Base-by-base conservation (phyloP, 1,140 invertebrate species). In the Hycleus phaleratus region DNA sequence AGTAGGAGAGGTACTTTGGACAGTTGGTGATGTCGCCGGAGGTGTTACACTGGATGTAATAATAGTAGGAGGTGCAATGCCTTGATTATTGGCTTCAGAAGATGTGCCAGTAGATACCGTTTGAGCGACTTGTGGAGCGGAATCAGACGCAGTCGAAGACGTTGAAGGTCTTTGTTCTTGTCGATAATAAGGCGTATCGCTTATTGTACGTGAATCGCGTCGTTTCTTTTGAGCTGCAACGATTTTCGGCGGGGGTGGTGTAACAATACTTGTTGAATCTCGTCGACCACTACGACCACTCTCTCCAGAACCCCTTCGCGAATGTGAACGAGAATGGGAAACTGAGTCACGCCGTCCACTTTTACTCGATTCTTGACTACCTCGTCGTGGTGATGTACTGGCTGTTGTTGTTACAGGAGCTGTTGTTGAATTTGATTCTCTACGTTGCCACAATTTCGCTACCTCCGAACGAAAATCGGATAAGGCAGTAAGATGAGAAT, bases 41-140 rank as follows among this genome's bases (percentile, higher is more conserved):
- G 88, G 87, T 40, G 88, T 90, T 2, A 90, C 87, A 26, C 85
- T 85, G 18, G 86, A 89, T 65, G 83, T 90, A 39, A 90, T 84
- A 50, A 90, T 91, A 18, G 86, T 90, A 0, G 88, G 88, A 46
- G 87, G 86, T 10, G 83, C 85, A 61, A 88, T 75, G 0, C 80
- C 79, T 65, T 80, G 80, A 32, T 79, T 82, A 67, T 79, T 78
- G 26, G 77, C 77, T 66, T 82, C 82, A 3, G 62, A 60, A 10
- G 68, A 70, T 42, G 62, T 58, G 32, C 10, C 26, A 18, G 48
- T 52, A 32, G 50, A 49, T 12, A 59, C 59, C 40, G 58, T 50
- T 12, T 52, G 53, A 10, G 49, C 47, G 48, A 44, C 50, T 3
- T 59, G 51, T 3, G 79, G 79, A 9, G 75, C 77, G 25, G 83